phyloP scores from a whole-genome alignment of 2,888 invertebrate genomes.

The Euzetes globulus region DNA sequence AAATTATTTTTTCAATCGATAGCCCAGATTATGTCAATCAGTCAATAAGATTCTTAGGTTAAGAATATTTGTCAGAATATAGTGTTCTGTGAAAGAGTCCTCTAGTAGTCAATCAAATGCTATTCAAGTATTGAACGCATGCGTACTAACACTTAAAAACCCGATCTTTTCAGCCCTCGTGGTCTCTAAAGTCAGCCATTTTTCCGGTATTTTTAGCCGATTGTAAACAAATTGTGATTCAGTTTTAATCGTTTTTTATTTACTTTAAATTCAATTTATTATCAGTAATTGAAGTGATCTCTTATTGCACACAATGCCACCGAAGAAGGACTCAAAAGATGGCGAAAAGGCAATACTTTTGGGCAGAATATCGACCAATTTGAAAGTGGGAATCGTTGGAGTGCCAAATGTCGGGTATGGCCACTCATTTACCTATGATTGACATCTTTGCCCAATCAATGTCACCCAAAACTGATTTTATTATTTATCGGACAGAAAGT shows the following conservation, averaged over 20 bases:
- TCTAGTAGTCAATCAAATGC: background rate
- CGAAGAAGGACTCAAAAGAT: slow-evolving; percentile 63
- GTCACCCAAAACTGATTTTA: background rate
- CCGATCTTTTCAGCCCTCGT: background rate
- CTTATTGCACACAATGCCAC: slow-evolving; percentile 49
- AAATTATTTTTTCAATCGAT: no score
- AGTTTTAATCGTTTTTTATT: background rate
- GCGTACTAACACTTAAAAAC: background rate
- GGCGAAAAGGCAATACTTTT: slow-evolving; percentile 64
- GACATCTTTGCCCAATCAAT: background rate
- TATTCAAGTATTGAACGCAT: background rate
- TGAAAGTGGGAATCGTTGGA: slow-evolving; percentile 81
- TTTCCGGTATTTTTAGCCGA: background rate
- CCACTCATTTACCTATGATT: background rate
- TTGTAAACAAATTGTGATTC: background rate
- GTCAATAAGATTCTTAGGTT: no score
- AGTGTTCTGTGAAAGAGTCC: background rate
- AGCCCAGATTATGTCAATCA: no score
- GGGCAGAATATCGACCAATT: slow-evolving; percentile 88
- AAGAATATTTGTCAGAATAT: no score
- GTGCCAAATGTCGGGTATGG: slow-evolving; percentile 86
- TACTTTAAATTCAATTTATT: background rate
- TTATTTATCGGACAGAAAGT: slow-evolving; percentile 58
- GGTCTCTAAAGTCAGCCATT: background rate
- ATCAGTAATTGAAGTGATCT: background rate